These are phyloP conservation scores for Abrostola tripartita DNA, from an alignment of 2,888 invertebrate species.

Conservation along the genomic window DNA sequence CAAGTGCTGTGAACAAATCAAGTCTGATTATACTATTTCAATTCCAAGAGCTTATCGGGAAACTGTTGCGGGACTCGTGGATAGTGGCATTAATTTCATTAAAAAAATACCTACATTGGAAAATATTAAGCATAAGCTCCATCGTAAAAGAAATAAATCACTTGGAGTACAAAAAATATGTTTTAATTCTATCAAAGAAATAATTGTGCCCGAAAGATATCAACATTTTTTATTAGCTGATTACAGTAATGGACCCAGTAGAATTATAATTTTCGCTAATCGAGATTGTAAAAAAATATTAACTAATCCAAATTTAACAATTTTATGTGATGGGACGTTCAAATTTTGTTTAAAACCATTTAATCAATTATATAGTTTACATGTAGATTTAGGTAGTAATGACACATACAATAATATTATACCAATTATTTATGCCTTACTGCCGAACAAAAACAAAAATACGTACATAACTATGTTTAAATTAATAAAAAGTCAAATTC, in stretches of 20 bases:
- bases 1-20: not conserved
- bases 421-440: too few relatives aligned
- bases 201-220: slow-evolving; percentile 8
- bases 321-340: slow-evolving; percentile 25
- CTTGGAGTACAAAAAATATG: slow-evolving; percentile 4
- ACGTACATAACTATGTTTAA: slow-evolving; percentile 9
- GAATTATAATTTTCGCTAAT: slow-evolving; percentile 19
- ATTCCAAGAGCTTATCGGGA: not conserved
- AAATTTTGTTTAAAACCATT: slow-evolving; percentile 25
- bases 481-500: slow-evolving; percentile 15
- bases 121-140: slow-evolving; percentile 3
- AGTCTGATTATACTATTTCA: not conserved
- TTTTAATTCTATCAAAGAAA: slow-evolving; percentile 8
- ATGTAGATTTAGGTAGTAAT: slow-evolving; percentile 23
- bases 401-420: slow-evolving; percentile 11
- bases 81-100: slow-evolving; percentile 4
- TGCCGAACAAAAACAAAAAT: too few relatives aligned
- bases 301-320: slow-evolving; percentile 16
- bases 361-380: slow-evolving; percentile 21
- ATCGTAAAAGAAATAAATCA: slow-evolving; percentile 5
- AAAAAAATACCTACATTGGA: slow-evolving; percentile 3
- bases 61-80: slow-evolving; percentile 6
- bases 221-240: slow-evolving; percentile 9
- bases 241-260: slow-evolving; percentile 2
- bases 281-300: slow-evolving; percentile 16